Percentiles rank a stretch among this genome's conserved stretches.
These are phyloP conservation scores for Chrysaora quinquecirrha DNA, from an alignment of 30 jellyfish, hydroid and myxozoan genomes.

Conservation along the genomic window DNA sequence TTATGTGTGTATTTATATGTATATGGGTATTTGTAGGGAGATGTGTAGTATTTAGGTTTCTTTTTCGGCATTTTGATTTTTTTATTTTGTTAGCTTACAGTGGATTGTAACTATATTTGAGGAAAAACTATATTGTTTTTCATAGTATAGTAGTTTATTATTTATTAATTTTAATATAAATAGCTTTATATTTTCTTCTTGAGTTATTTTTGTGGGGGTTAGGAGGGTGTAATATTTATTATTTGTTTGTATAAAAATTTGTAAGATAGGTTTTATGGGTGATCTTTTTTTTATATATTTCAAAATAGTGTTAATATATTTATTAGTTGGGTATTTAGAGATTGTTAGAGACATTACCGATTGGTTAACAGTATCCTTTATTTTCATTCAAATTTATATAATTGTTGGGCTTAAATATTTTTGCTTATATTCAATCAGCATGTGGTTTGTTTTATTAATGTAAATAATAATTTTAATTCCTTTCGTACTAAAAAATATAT, in stretches of 20 bases:
- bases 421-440: neutral
- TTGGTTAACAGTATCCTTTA: neutral
- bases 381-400: neutral
- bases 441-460: neutral
- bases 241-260: neutral
- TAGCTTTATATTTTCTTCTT: neutral
- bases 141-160: neutral
- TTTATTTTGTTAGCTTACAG: neutral
- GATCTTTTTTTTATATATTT: neutral
- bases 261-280: neutral
- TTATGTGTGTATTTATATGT: neutral
- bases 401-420: constrained; percentile 9
- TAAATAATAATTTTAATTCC: constrained; percentile 26
- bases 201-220: neutral
- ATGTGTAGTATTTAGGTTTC: neutral
- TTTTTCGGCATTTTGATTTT: neutral
- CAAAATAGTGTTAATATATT: too few species aligned
- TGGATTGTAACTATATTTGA: neutral
- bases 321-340: neutral
- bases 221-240: neutral
- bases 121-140: neutral
- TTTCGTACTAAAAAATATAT: constrained; percentile 59
- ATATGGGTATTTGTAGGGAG: neutral
- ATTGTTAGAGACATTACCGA: neutral
- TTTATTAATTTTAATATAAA: too few species aligned